phyloP scores from a whole-genome alignment of 2,888 invertebrate species.

The Orthonychiurus folsomi region DNA sequence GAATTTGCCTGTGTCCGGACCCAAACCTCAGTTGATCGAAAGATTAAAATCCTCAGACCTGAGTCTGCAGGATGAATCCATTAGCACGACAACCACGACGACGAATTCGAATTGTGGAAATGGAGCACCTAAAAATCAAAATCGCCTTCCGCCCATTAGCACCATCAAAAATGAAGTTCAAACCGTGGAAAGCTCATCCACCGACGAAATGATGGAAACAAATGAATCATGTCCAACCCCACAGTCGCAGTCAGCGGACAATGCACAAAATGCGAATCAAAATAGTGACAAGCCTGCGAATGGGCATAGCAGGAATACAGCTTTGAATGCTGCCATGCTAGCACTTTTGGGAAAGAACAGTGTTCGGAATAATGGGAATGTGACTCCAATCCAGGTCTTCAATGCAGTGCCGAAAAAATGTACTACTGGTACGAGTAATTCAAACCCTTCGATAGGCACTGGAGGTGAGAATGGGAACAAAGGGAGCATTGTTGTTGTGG shows the following conservation, averaged over 20 bases:
- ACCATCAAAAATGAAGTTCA: conserved; percentile 15
- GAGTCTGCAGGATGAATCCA: conserved; percentile 24
- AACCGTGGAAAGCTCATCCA: conserved; percentile 25
- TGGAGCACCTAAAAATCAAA: not conserved
- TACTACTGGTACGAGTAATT: conserved; percentile 5
- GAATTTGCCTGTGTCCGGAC: conserved; percentile 88
- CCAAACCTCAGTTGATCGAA: conserved; percentile 90
- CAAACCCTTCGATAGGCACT: conserved; percentile 1
- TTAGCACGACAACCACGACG: conserved; percentile 25
- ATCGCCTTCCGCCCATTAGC: conserved; percentile 9
- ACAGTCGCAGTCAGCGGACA: conserved; percentile 7
- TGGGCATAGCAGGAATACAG: not conserved
- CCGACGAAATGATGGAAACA: conserved; percentile 32
- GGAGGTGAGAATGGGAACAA: conserved; percentile 1
- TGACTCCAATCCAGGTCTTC: conserved; percentile 11
- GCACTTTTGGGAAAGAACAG: conserved; percentile 8
- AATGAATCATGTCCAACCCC: conserved; percentile 14
- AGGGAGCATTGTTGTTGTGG: conserved; percentile 36
- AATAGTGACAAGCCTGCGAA: not conserved
- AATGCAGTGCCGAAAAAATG: conserved; percentile 6
- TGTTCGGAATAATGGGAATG: conserved; percentile 9
- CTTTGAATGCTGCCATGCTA: conserved; percentile 7
- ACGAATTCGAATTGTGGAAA: too few relatives aligned
- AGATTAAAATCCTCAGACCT: conserved; percentile 54
- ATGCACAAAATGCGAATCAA: not conserved